These are phyloP conservation scores for Apodemus sylvaticus DNA, from an alignment of 2,113 vertebrate species.

Conservation along the genomic window DNA sequence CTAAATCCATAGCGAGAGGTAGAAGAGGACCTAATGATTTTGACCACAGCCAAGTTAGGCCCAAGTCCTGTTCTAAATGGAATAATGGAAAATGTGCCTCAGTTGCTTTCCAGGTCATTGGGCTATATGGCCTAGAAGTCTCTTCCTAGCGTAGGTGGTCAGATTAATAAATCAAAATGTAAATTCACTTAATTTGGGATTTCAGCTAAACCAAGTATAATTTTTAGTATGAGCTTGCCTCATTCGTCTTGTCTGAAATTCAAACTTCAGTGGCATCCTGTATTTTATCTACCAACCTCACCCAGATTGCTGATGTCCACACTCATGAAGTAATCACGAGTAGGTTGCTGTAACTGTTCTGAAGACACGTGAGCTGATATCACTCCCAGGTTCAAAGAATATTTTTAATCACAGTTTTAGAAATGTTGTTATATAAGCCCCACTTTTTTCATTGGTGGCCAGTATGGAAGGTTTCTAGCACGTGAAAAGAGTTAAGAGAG, in stretches of 20 bases:
- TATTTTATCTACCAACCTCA: neutral
- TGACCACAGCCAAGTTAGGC: neutral
- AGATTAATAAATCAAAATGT: constrained; percentile 1
- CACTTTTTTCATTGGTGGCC: neutral
- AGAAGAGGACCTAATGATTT: neutral
- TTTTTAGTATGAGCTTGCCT: neutral
- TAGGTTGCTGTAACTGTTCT: neutral
- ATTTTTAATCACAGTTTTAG: neutral
- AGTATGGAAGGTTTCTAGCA: neutral
- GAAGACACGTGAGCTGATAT: neutral
- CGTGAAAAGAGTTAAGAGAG: neutral
- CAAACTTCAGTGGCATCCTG: neutral
- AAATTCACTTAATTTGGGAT: neutral
- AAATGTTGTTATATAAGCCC: neutral
- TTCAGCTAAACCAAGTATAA: neutral
- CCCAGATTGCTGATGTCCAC: neutral
- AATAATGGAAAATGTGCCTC: neutral
- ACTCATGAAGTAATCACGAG: neutral
- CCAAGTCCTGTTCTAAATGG: neutral
- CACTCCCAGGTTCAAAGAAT: neutral
- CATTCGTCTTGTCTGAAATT: neutral
- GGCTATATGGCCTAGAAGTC: neutral
- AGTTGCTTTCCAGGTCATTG: neutral
- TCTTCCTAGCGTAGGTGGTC: neutral
- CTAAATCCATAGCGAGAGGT: neutral